Evolutionary conservation across 2,113 vertebrate species (phyloP), one percentile per base, ranked within the genome.

Genomic region (Rhea pennata): DNA sequence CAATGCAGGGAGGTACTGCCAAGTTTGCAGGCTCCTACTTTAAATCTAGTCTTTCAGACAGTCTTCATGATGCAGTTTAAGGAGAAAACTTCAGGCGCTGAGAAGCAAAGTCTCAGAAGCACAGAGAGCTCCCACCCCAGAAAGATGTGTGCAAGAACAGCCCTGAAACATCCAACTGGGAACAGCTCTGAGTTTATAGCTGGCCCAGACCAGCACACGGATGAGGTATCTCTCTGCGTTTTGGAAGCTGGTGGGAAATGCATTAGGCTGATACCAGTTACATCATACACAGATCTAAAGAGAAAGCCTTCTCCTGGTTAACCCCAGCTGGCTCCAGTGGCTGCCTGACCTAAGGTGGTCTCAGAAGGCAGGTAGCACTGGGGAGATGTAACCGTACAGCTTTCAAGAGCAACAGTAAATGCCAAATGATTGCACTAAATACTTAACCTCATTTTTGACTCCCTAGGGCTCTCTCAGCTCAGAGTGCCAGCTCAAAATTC

Each of bases 101-200:
- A 64, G 70, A 51, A 94, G 48, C 39, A 53, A 54, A 88, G 27
- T 39, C 26, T 16, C 72, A 74, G 69, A 44, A 64, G 53, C 69
- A 77, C 31, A 88, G 50, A 10, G 16, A 48, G 44, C 39, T 87
- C 86, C 48, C 15, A 8, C 61, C 56, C 48, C 5, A 3, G 73
- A 70, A 69, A 84, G 14, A 13, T 9, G 15, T 33, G 12, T 2
- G 7, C 3, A 33, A 59, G 31, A 4, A 36, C 56, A 79, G 24
- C 39, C 21, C 5, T 3, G 71, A 16, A 74, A 87, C 36, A 70
- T 10, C 59, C 9, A 12, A 7, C 8, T 12, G 14, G 44, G 40
- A 82, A 61, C 50, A 86, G 79, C 44, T 86, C 53, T 0, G 0
- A 29, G 42, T n/a, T 85, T 0, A 0, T 33, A 69, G 36, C 59